phyloP scores from a whole-genome alignment of 2,888 invertebrate species.

The Mycalesis mineus region DNA sequence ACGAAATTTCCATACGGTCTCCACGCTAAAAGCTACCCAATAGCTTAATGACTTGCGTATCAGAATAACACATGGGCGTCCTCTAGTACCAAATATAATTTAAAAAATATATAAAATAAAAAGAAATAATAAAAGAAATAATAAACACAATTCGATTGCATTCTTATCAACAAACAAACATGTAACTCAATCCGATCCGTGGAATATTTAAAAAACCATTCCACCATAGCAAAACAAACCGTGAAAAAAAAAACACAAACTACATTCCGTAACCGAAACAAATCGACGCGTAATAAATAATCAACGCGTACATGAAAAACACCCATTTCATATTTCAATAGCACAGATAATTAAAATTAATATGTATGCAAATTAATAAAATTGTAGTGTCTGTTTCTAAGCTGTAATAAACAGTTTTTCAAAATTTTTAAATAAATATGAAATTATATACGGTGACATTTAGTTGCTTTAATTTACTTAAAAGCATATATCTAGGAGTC shows the following conservation, averaged over 20 bases:
- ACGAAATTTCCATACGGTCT: too few species aligned
- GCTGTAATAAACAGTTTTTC: too few species aligned
- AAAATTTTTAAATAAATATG: too few species aligned
- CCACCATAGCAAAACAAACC: conserved; percentile 21
- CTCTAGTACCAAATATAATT: too few species aligned
- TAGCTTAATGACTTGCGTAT: too few species aligned
- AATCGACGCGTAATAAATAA: conserved; percentile 19
- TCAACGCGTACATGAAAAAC: conserved; percentile 8
- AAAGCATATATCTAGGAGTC: too few species aligned
- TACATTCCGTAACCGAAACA: conserved; percentile 30
- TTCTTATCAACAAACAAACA: conserved; percentile 3
- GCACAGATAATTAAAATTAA: neutral
- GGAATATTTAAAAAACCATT: conserved; percentile 2
- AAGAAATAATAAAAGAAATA: neutral
- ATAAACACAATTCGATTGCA: neutral
- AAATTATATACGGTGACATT: too few species aligned
- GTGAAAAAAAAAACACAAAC: conserved; percentile 30
- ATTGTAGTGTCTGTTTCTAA: too few species aligned
- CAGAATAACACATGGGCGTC: too few species aligned
- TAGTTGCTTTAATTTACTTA: too few species aligned
- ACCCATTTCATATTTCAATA: neutral
- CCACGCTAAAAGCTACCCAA: too few species aligned
- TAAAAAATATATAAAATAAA: too few species aligned
- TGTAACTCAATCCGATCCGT: neutral
- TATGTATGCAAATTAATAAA: neutral